Evolutionary conservation across 2,113 vertebrate species (phyloP).

Genomic region (Petrocephalus zakoni): DNA sequence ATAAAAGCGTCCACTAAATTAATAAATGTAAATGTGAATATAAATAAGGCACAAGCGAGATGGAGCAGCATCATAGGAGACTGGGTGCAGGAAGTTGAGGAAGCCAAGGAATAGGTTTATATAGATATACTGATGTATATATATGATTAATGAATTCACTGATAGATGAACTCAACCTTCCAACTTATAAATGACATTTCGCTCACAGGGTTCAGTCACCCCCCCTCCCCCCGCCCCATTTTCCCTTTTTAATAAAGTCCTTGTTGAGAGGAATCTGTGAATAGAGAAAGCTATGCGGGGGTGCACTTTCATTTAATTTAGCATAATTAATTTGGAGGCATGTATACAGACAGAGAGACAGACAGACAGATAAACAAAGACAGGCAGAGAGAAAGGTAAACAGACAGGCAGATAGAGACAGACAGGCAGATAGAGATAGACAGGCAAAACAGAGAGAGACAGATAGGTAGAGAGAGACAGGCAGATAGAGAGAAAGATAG

Average conservation of each 20-base stretch:
- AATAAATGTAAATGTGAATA: not conserved
- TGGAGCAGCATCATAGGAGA: not conserved
- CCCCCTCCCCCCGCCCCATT: not conserved
- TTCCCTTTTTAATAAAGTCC: slow-evolving; percentile 37
- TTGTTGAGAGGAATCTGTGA: slow-evolving; percentile 33
- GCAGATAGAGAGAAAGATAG: too few species aligned
- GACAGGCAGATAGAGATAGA: too few species aligned
- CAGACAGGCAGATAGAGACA: too few species aligned
- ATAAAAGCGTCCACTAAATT: not conserved
- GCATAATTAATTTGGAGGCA: slow-evolving; percentile 43
- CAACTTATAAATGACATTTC: not conserved
- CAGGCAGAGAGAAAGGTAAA: not conserved
- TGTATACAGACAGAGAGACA: slow-evolving; percentile 29
- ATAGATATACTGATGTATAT: not conserved
- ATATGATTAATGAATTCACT: slow-evolving; percentile 16
- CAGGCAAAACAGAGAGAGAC: not conserved
- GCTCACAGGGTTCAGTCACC: not conserved
- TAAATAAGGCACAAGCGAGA: not conserved
- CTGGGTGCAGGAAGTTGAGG: not conserved
- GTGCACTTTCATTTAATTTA: slow-evolving; percentile 43
- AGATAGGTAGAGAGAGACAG: not conserved
- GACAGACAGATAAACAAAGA: not conserved
- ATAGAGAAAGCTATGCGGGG: slow-evolving; percentile 36
- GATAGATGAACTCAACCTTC: slow-evolving; percentile 14
- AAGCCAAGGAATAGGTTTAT: not conserved